Base-by-base conservation (phyloP, 2,888 invertebrate species). In the Eupithecia inturbata region DNA sequence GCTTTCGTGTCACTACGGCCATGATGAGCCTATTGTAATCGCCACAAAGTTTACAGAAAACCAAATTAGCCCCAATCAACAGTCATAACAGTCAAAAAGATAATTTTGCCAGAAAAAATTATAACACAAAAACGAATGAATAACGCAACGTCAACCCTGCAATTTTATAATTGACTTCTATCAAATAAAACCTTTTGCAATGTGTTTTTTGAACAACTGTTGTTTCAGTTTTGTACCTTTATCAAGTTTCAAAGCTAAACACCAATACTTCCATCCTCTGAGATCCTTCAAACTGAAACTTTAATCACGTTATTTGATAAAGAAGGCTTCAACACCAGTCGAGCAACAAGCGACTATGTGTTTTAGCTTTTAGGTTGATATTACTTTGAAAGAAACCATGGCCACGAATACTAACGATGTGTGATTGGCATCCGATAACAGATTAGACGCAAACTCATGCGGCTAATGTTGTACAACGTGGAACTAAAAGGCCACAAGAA, bases 231-330 rank as follows among this genome's bases (percentile, higher is more conserved):
- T n/a, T n/a, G 19, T 19, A 45, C 45, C 45, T 49, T 9, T n/a
- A n/a, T 53, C 49, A 53, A 22, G 49, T 22, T 53, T 53, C 22
- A 53, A 53, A 53, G 3, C 10, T 22, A 53, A 53, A 22, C 28
- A 16, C 7, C 60, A 28, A 60, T 28, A 7, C 14, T 60, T 60
- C 28, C 16, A 28, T 60, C 28, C 26, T 12, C n/a, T 16, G 16
- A 16, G 26, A 16, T 60, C 26, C 60, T 60, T 28, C 26, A 28
- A 60, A n/a, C 70, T 70, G 70, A 63, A 72, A 68, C 36, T 68
- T 68, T 68, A 72, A 68, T 72, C 68, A 68, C 26, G 63, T 49
- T 68, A 72, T 72, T n/a, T 72, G 72, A 68, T 63, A 68, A 53
- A 53, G 49, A 28, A 60, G 28, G 16, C 60, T 60, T 60, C 60